Evolutionary conservation across 2,113 vertebrate species (phyloP), one percentile per base, ranked within the genome.

Genomic region (Sorex araneus): DNA sequence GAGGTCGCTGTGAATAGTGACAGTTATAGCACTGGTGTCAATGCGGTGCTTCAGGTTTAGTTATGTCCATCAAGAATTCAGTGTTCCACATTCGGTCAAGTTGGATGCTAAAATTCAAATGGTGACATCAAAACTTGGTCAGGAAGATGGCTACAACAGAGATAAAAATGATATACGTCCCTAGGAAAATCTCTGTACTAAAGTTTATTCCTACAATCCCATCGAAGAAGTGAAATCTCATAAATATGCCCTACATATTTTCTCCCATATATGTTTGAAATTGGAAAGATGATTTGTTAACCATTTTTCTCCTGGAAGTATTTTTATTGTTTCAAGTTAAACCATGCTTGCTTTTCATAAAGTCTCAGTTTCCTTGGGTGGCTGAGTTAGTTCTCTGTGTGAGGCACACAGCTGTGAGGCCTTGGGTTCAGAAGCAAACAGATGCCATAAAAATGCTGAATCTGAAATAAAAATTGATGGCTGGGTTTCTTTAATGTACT

Each of bases 291-390:
- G 85, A 79, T 91, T 94, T 92, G 71, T 47, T 94, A 90, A 69
- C 23, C 0, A 54, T 84, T 57, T 40, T 80, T 79, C 92, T 93
- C 79, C 82, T 87, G 83, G 75, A 47, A 92, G 79, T 76, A 30
- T 90, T 97, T 95, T 90, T 25, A 95, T 97, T 84, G 43, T 90
- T 86, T 96, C 92, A 93, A 95, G 92, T 96, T 15, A 95, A 93
- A 86, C 81, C 71, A 32, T 8, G 9, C 94, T 97, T 96, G 75
- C 87, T 92, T 86, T 92, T 28, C 63, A 84, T 81, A 23, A 86
- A 93, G 75, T 92, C 66, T 27, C 80, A 76, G 3, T 34, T 67
- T 63, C 75, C 54, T 70, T 78, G 64, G 43, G 36, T 74, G 36
- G 32, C 75, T 75, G n/a, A 84, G 54, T 18, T 85, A 83, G 87